Evolutionary conservation across 2,888 invertebrate genomes (phyloP), one percentile per base, ranked within the genome.

Genomic region (Beris chalybata): DNA sequence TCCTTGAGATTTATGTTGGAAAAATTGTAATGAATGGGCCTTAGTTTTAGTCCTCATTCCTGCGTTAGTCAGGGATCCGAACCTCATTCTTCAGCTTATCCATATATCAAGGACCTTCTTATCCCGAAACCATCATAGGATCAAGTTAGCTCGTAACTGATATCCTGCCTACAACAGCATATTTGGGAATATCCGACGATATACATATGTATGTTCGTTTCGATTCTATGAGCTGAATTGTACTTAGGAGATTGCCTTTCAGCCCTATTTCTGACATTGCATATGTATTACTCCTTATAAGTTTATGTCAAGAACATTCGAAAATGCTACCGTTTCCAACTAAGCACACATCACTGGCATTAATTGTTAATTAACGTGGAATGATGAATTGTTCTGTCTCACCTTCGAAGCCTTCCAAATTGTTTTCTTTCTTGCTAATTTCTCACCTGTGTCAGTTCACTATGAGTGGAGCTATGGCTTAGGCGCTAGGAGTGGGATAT

Each of bases 1-100:
- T 50, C n/a, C 61, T 52, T 31, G 22, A 48, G 50, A 48, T 13
- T 22, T 15, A 38, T 38, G 50, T 31, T 22, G 22, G 30, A 61
- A 61, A 61, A 61, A 61, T 52, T 61, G 61, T 61, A 61, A 61
- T 61, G 61, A 61, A 61, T 61, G 61, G 61, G 47, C 38, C 52
- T 61, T 47, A 32, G 15, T 47, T 61, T 47, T 12, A 59, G 59
- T 59, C 15, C 31, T 38, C 38, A 22, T 38, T 52, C 38, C 61
- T 31, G 30, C 47, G 7, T 29, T 12, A 61, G 38, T 9, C 13
- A n/a, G 29, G 32, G 38, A 38, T 30, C 5, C 30, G n/a, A 22
- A 22, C 29, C 47, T 45, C 13, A n/a, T 47, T 45, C 31, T 58
- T n/a, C 47, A 29, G 5, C 22, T 11, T 22, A 29, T 52, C 22